These are phyloP conservation scores for Fundulus diaphanus DNA, from an alignment of 2,797 vertebrate species.

Conservation along the genomic window DNA sequence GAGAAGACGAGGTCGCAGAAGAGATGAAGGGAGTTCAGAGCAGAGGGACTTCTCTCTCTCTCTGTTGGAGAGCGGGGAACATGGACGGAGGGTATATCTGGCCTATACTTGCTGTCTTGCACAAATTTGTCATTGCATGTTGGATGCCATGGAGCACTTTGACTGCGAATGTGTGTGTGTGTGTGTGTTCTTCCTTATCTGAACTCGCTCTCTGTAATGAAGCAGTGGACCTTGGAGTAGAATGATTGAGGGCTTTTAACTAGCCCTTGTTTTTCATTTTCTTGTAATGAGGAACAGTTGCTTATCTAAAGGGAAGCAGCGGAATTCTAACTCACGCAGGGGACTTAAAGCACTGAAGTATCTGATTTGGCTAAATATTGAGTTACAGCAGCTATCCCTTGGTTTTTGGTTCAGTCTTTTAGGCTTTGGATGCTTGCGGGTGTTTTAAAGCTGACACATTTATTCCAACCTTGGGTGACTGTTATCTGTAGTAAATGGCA, in stretches of 20 bases:
- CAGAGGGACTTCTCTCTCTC: background rate
- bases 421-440: conserved; percentile 21
- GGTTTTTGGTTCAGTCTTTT: conserved; percentile 22
- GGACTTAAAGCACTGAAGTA: conserved; percentile 3
- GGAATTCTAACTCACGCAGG: conserved; percentile 23
- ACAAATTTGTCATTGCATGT: conserved; percentile 68
- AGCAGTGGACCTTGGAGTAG: conserved; percentile 52
- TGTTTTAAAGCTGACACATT: conserved; percentile 26
- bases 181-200: conserved; percentile 25
- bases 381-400: conserved; percentile 4
- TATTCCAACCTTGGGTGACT: conserved; percentile 33
- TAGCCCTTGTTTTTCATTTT: conserved; percentile 13
- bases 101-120: conserved; percentile 67
- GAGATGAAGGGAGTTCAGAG: conserved; percentile 38
- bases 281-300: conserved; percentile 46
- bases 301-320: conserved; percentile 36
- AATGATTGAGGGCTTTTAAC: conserved; percentile 39
- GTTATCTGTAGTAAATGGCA: background rate
- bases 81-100: conserved; percentile 60
- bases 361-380: conserved; percentile 18
- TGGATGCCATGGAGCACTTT: conserved; percentile 45
- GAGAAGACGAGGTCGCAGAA: conserved; percentile 28
- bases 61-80: conserved; percentile 9
- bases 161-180: conserved; percentile 38
- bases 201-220: conserved; percentile 46